A percentile compares a stretch with the other conserved stretches of the same genome.
Conservation (phyloP, 2,797 vertebrate genomes). For the Coluber constrictor region DNA sequence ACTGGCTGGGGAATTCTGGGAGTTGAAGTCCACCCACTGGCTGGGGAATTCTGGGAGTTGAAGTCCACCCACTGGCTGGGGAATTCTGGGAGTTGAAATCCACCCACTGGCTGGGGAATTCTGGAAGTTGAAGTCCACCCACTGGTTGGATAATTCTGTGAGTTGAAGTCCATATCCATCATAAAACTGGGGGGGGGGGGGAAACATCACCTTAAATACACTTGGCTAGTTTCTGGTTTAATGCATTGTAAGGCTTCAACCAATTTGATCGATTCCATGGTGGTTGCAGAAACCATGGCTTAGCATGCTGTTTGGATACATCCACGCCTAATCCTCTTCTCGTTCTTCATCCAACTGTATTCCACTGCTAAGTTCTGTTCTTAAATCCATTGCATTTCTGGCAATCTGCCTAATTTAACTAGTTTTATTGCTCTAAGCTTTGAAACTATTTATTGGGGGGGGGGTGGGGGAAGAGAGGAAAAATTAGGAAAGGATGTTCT, state of each 20-base stretch:
- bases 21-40: no score
- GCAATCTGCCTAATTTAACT: slow-evolving; percentile 43
- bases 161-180: neutral
- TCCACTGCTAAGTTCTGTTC: neutral
- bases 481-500: slow-evolving; percentile 37
- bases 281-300: neutral
- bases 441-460: neutral
- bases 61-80: no score
- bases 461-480: rapidly evolving
- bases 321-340: neutral
- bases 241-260: neutral
- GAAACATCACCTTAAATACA: neutral
- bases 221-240: neutral
- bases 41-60: no score
- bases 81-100: no score
- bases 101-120: no score
- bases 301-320: neutral
- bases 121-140: no score
- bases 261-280: neutral
- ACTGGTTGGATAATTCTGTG: no score
- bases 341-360: neutral
- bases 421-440: slow-evolving; percentile 48
- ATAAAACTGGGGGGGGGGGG: neutral
- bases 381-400: slow-evolving; percentile 15
- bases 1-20: no score